Base-by-base conservation (phyloP, 53 echinoderm and acorn worm species). In the Arbacia lixula region DNA sequence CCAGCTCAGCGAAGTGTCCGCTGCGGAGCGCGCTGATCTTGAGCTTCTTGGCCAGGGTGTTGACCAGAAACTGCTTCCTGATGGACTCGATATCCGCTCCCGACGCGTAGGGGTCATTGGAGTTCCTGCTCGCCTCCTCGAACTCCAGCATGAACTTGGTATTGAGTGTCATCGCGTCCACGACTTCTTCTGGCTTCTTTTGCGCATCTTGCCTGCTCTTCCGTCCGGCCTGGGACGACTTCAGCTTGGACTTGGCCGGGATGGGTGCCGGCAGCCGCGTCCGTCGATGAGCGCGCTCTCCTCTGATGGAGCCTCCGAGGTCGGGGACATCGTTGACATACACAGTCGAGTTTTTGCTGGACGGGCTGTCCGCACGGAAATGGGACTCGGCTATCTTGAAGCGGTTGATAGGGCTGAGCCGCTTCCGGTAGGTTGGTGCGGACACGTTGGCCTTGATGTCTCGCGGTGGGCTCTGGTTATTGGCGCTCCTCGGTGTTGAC, bases 21-120 rank as follows among this genome's bases (percentile, higher is more conserved):
- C 92, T 90, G 6, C 88, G 67, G 43, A 95, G 81, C 12, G 92
- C 95, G 64, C 95, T 95, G 35, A 92, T 87, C 17, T 89, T 92
- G 19, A 95, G 84, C 68, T 92, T 87, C 33, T 88, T 87, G 0
- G 95, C 78, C 76, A 95, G 86, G 28, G 92, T 90, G 68, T 88
- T 88, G 5, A 91, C 95, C 26, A 95, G 41, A 68, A 92, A 95
- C 52, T 95, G 95, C 19, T 87, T 87, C 20, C 95, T 84, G 53
- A 95, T 90, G 21, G 83, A 51, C 11, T 87, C 92, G 51, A 91
- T 79, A 42, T 79, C 79, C 0, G 60, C 61, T 3, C 79, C 79
- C 3, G 60, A 60, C 26, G 79, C 61, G 46, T 60, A 58, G 11
- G 76, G 76, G n/a, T 79, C 79, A 4, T 60, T 25, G 2, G 60